These are phyloP conservation scores for Sesia bembeciformis DNA, from an alignment of 2,888 invertebrate genomes.

Conservation along the genomic window DNA sequence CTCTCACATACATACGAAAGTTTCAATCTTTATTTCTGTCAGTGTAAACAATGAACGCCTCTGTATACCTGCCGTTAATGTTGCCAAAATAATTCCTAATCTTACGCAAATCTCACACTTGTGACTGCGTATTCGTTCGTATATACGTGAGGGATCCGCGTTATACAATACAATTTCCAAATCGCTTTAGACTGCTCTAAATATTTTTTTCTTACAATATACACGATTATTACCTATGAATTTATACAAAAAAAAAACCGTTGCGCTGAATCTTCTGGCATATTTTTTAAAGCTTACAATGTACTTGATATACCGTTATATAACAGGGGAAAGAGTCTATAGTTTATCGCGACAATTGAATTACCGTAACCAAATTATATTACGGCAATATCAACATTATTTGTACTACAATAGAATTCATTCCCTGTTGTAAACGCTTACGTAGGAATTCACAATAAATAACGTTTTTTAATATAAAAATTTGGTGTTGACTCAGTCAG, in stretches of 20 bases:
- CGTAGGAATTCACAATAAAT: slow-evolving; percentile 27
- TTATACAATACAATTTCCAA: background rate
- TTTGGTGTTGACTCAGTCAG: slow-evolving; percentile 64
- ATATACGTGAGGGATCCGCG: too few relatives aligned
- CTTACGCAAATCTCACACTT: too few relatives aligned
- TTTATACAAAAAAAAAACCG: slow-evolving; percentile 6
- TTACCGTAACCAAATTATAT: background rate
- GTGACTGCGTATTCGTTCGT: too few relatives aligned
- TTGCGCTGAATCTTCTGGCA: slow-evolving; percentile 17
- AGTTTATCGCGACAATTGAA: background rate
- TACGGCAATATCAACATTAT: background rate
- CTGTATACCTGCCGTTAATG: too few relatives aligned
- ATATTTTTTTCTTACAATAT: slow-evolving; percentile 1
- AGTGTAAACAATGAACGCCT: too few relatives aligned
- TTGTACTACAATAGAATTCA: background rate
- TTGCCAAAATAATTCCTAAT: too few relatives aligned
- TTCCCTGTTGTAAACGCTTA: slow-evolving; percentile 4
- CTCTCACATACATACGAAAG: too few relatives aligned
- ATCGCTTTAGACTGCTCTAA: slow-evolving; percentile 7
- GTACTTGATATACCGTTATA: slow-evolving; percentile 3
- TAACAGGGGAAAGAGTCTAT: background rate
- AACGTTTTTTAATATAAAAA: slow-evolving; percentile 37
- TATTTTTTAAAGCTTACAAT: slow-evolving; percentile 21
- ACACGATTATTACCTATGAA: background rate
- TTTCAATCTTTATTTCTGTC: too few relatives aligned